Evolutionary conservation across 2,888 invertebrate genomes (phyloP), one percentile per base, ranked within the genome.

Genomic region (Drosophila quinaria): DNA sequence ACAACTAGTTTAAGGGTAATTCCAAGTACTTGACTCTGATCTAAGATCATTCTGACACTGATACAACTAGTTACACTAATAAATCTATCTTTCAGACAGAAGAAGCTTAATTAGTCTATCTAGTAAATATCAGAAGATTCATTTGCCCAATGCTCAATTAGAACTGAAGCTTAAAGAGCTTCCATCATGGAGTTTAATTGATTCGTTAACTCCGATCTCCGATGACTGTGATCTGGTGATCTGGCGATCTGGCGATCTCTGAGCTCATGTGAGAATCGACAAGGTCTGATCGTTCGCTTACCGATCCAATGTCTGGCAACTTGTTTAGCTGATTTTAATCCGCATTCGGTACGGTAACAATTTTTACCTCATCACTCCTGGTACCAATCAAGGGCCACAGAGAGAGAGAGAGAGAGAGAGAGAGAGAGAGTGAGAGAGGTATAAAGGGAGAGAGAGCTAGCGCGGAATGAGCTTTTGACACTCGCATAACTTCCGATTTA

Each of bases 301-400:
- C 69, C 80, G 70, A 70, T 64, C 60, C 67, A 52, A 61, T 79
- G 65, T 75, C 75, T 76, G 80, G 67, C 78, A 78, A 80, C 81
- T 86, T 88, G 86, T 84, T 82, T 80, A 80, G 85, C 81, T 90
- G 90, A 90, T 90, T 90, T 90, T 90, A 90, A 90, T 90, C 90
- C 90, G 80, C 89, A 90, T 90, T 90, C 90, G 90, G 90, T 90
- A 90, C 89, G 90, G 90, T 88, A 90, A 90, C 89, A 90, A 89
- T 80, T 90, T 74, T 86, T 82, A 78, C 90, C 80, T 89, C 90
- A 90, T 90, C 90, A 87, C 82, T 75, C 70, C 50, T 25, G 47
- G 56, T 70, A 66, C 65, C 69, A 77, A 79, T 81, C 77, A 77
- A 64, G 61, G 50, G 61, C 47, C 66, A 56, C 25, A 39, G 52